Base-by-base conservation (phyloP, 2,113 vertebrate genomes). In the western clawed frog (Xenopus tropicalis) region DNA sequence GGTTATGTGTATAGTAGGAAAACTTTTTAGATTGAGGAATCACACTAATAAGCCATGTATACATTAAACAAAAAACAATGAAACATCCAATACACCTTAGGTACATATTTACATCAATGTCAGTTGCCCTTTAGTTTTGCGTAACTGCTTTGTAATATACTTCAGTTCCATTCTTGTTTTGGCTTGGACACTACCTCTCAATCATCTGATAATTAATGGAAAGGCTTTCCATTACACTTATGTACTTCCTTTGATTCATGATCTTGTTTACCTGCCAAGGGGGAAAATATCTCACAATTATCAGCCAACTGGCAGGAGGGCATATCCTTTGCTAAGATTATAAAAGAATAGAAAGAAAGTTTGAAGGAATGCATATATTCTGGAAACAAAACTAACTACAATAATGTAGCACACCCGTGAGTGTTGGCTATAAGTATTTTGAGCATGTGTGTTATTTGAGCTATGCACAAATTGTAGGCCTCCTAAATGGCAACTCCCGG, bases 261-360 rank as follows among this genome's bases (percentile, higher is more conserved):
- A 29, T 29, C 48, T 67, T 22, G 23, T 51, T 16, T n/a, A 54
- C 66, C 44, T 67, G 66, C 66, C 46, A 54, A 51, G 11, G 52
- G 6, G 64, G 19, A 66, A 66, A 66, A 66, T 51, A 20, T 66
- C 46, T 54, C 46, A 23, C 4, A 67, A 46, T 24, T 24, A 14
- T 16, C 11, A 20, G 48, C 48, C 66, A 67, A 54, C 17, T 67
- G 66, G 66, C 64, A 51, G 22, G 22, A 22, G 21, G n/a, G 48
- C 46, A 23, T 54, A 52, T 22, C 2, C 65, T 44, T 1, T 52
- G 65, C 44, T 25, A 22, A 10, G 14, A 65, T 12, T 46, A 43
- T 44, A 42, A 44, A n/a, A 65, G 37, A 23, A 66, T 46, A 16
- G 48, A 43, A 51, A 66, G 20, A 66, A 43, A 66, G 43, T 3